Evolutionary conservation across 2,888 invertebrate genomes (phyloP), one percentile per base, ranked within the genome.

Genomic region (Endomychus coccineus): DNA sequence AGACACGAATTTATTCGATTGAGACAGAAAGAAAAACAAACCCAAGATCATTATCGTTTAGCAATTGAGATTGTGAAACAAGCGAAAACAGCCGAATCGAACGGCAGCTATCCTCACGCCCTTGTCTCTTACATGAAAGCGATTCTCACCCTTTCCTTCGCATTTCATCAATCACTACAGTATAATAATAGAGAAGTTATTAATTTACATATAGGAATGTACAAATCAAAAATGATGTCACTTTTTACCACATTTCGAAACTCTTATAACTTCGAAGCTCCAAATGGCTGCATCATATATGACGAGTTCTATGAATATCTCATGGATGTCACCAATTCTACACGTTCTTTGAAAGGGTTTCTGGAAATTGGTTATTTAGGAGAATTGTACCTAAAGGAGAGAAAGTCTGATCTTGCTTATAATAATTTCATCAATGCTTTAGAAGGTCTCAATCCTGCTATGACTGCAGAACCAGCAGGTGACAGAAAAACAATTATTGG

Each of bases 291-390:
- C n/a, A 27, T 19, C 11, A 12, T 31, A 2, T 24, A 16, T 31
- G 36, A 37, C 27, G 31, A 37, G 11, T 37, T 27, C 21, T 37
- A 37, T 15, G 36, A 37, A n/a, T 37, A 31, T 21, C 27, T 37
- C 14, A 31, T 37, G 31, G 36, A 37, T 16, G 25, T 31, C 9
- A 37, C 31, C 6, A 12, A 16, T 19, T 37, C 36, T 5, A 31
- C 25, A 6, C 36, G 31, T 15, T 31, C 17, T 14, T 10, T 37
- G 17, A 37, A 31, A 27, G 28, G 27, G 17, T 37, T 31, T 21
- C 9, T 37, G 10, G 31, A 37, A 21, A 27, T 37, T 19, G 36
- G 36, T 6, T 37, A 37, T 14, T 19, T 13, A 5, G 36, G 31
- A 25, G 36, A 37, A 16, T 15, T 31, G 15, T 37, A 31, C 11